Conservation (phyloP, 2,888 invertebrate genomes). For the Deilephila elpenor region DNA sequence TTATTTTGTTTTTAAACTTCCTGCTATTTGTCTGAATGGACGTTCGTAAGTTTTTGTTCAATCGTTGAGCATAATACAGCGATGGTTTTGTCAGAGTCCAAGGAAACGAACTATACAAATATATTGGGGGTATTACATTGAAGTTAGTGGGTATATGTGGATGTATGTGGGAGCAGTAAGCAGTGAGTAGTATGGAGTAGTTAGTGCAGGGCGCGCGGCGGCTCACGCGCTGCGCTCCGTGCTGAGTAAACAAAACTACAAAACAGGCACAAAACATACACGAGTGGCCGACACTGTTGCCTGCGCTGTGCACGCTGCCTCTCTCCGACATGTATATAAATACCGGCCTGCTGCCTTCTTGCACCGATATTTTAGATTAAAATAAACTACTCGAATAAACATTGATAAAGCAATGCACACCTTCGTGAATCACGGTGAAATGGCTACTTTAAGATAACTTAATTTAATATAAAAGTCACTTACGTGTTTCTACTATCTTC, state of each 20-base stretch:
- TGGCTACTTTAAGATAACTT: neutral
- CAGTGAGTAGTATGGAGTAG: constrained; percentile 9
- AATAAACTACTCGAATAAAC: constrained; percentile 30
- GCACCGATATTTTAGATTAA: constrained; percentile 30
- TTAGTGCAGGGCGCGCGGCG: constrained; percentile 51
- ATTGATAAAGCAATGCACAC: constrained; percentile 23
- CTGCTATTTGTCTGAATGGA: constrained; percentile 15
- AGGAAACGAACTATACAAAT: neutral
- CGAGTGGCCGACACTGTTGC: constrained; percentile 51
- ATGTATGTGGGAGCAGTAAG: constrained; percentile 27
- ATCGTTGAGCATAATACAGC: neutral
- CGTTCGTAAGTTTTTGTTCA: neutral
- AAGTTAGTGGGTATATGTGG: constrained; percentile 27
- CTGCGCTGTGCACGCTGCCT: constrained; percentile 37
- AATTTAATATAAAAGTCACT: too few species aligned
- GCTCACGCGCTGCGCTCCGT: constrained; percentile 63
- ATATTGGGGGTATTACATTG: neutral
- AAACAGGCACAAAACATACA: constrained; percentile 61
- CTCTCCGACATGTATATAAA: constrained; percentile 33
- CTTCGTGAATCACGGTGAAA: constrained; percentile 1
- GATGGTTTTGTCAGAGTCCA: neutral
- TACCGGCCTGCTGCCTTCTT: constrained; percentile 31
- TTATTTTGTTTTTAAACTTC: constrained; percentile 17
- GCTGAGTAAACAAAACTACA: constrained; percentile 78
- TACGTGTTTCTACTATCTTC: too few species aligned